phyloP scores from a whole-genome alignment of 2,797 vertebrate genomes.

The Sebastes steindachneri region DNA sequence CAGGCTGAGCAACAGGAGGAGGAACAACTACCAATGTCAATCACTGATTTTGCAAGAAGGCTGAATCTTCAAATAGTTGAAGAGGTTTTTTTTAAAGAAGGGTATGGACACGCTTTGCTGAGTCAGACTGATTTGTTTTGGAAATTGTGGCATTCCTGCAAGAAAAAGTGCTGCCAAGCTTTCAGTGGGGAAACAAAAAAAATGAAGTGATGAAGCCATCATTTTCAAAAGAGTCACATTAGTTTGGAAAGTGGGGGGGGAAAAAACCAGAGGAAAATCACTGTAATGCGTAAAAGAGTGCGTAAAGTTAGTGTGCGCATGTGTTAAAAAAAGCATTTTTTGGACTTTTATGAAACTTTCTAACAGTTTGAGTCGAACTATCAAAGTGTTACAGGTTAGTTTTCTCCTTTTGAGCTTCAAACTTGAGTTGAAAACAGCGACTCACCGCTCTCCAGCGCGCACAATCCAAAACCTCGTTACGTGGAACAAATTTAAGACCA shows the following conservation, averaged over 20 bases:
- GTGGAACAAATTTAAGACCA: conserved; percentile 20
- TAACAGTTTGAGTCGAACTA: neutral
- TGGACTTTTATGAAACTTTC: neutral
- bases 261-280: conserved; percentile 14
- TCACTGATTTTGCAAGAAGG: neutral
- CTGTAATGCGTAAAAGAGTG: neutral
- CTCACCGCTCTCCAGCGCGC: conserved; percentile 54
- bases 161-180: conserved; percentile 58
- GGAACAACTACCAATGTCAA: conserved; percentile 29
- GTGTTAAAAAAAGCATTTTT: neutral
- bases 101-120: conserved; percentile 56
- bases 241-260: neutral
- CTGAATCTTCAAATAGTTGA: neutral
- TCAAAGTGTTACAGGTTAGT: neutral
- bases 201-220: conserved; percentile 40
- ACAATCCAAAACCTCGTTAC: conserved; percentile 19
- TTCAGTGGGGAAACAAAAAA: conserved; percentile 33
- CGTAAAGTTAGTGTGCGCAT: neutral
- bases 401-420: neutral
- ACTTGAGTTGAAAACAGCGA: neutral
- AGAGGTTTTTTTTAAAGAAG: neutral
- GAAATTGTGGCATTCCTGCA: conserved; percentile 72
- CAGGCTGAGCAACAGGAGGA: conserved; percentile 3
- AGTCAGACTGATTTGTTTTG: conserved; percentile 71
- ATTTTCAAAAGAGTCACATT: neutral